Conservation (phyloP, 2,797 vertebrate species). For the Dicrostonyx torquatus region DNA sequence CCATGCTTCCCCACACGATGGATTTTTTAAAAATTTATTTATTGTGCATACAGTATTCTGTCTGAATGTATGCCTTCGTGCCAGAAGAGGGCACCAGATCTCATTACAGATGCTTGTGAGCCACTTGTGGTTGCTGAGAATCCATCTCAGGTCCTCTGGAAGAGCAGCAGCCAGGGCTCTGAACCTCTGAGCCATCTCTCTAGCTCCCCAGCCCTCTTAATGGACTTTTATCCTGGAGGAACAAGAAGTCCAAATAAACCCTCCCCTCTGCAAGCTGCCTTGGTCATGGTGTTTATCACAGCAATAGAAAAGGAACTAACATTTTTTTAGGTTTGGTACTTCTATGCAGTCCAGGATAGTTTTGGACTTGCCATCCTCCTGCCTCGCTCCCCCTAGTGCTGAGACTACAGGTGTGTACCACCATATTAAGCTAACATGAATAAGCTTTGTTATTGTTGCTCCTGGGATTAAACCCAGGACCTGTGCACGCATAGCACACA, state of each 20-base stretch:
- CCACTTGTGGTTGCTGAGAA: not conserved
- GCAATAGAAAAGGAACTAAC: not conserved
- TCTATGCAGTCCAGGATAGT: not conserved
- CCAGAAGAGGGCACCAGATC: not conserved
- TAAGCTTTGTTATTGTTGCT: not conserved
- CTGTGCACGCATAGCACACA: not conserved
- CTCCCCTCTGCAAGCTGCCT: too few species aligned
- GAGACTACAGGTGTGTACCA: not conserved
- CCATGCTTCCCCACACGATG: not conserved
- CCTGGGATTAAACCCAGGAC: not conserved
- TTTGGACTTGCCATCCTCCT: not conserved
- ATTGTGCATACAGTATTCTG: not conserved
- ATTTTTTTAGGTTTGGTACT: not conserved
- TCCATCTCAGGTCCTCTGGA: not conserved
- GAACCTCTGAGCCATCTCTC: not conserved
- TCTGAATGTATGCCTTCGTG: not conserved
- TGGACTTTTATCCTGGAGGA: not conserved
- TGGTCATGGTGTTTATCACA: not conserved
- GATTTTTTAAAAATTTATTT: not conserved
- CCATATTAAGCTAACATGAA: not conserved
- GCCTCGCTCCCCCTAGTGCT: not conserved
- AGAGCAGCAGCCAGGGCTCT: not conserved
- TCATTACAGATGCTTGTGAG: not conserved
- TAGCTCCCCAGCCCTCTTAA: not conserved
- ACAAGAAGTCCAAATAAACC: not conserved